Percentiles rank a stretch among this genome's conserved stretches.
phyloP scores from a whole-genome alignment of 2,113 vertebrate genomes.

The Myrmecophaga tridactyla region DNA sequence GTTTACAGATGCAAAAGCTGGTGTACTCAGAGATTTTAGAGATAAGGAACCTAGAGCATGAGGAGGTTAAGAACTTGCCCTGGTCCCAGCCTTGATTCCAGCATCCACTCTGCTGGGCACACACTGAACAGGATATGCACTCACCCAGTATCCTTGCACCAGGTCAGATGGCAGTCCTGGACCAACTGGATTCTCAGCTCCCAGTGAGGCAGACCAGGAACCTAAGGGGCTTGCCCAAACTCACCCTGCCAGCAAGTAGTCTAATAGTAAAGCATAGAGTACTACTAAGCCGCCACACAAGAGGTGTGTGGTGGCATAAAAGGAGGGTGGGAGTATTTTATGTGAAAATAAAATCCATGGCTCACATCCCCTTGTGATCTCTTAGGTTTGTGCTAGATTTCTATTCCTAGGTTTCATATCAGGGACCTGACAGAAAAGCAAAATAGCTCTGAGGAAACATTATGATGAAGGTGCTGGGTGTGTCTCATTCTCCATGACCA shows the following conservation, averaged over 20 bases:
- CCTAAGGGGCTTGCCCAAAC: too few species aligned
- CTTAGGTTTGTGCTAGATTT: background rate
- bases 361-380: rapidly evolving
- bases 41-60: background rate
- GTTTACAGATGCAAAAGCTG: background rate
- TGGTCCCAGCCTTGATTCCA: background rate
- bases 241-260: background rate
- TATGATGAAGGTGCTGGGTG: background rate
- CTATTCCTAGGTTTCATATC: background rate
- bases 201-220: background rate
- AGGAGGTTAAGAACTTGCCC: background rate
- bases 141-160: background rate
- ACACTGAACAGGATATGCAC: background rate
- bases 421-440: background rate
- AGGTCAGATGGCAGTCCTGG: background rate
- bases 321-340: too few species aligned
- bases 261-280: background rate
- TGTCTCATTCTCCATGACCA: too few species aligned
- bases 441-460: background rate
- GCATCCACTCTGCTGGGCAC: too few species aligned
- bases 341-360: background rate
- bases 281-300: background rate
- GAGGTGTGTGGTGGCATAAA: too few species aligned
- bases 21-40: background rate
- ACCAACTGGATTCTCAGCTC: background rate